These are phyloP conservation scores for Halictus quadricinctus DNA, from an alignment of 2,888 invertebrate species.

Conservation along the genomic window DNA sequence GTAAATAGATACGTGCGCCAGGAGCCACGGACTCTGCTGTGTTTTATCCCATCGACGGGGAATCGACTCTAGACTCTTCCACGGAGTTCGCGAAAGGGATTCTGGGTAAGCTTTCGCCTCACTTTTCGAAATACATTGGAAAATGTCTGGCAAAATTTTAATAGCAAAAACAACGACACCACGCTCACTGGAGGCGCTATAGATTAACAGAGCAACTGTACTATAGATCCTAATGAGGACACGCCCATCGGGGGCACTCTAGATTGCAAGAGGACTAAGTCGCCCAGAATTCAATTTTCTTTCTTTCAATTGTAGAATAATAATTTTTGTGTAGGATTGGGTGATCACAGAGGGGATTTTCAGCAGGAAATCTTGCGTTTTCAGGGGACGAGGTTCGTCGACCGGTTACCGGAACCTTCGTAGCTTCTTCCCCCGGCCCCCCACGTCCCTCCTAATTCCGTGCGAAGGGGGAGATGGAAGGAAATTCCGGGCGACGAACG, in stretches of 20 bases:
- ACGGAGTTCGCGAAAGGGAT: background rate
- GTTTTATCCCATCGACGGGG: slow-evolving; percentile 28
- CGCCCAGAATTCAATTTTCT: background rate
- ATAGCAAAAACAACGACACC: background rate
- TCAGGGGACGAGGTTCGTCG: background rate
- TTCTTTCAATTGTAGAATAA: background rate
- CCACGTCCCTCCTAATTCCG: slow-evolving; percentile 7
- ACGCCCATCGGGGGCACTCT: background rate
- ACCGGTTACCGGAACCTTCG: background rate
- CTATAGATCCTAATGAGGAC: background rate
- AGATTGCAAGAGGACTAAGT: background rate
- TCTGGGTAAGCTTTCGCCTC: background rate
- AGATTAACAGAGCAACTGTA: too few species aligned
- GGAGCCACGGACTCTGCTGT: background rate
- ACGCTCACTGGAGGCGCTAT: too few species aligned
- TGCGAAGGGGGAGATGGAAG: slow-evolving; percentile 36
- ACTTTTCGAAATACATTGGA: too few species aligned
- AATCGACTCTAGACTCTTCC: slow-evolving; percentile 28
- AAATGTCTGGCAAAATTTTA: background rate
- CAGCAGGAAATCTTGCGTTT: slow-evolving; percentile 1
- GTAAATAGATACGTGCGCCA: slow-evolving; percentile 51
- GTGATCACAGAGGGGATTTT: background rate
- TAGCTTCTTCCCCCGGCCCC: background rate
- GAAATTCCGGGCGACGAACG: slow-evolving; percentile 70
- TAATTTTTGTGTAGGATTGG: background rate